Conservation (phyloP, 2,888 invertebrate genomes). For the Margaritifera margaritifera region DNA sequence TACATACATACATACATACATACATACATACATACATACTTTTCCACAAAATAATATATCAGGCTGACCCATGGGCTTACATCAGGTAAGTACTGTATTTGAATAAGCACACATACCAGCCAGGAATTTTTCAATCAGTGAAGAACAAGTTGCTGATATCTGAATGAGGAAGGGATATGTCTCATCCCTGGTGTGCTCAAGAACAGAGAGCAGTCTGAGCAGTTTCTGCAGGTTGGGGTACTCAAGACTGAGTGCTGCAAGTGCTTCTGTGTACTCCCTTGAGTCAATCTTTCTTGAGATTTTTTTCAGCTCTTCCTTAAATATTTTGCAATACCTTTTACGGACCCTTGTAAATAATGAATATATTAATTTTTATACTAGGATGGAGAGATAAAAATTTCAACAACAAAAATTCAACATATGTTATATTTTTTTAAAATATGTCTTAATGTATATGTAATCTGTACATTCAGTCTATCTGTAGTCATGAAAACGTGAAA, state of each 20-base stretch:
- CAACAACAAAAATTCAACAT: too few species aligned
- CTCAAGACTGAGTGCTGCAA: conserved; percentile 28
- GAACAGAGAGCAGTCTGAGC: conserved; percentile 12
- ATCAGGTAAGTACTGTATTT: too few species aligned
- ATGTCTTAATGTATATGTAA: too few species aligned
- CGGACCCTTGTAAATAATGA: conserved; percentile 13
- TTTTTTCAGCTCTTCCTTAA: conserved; percentile 25
- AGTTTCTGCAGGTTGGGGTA: conserved; percentile 36
- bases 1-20: too few species aligned
- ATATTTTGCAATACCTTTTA: conserved; percentile 13
- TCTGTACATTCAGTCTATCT: too few species aligned
- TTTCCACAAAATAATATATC: too few species aligned
- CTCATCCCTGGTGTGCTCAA: conserved; percentile 20
- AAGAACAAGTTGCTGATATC: conserved; percentile 24
- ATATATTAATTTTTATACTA: too few species aligned
- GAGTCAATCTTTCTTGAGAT: conserved; percentile 22
- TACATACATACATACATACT: too few species aligned
- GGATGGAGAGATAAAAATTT: too few species aligned
- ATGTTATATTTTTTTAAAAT: too few species aligned
- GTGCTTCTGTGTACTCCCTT: conserved; percentile 25
- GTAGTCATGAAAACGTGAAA: too few species aligned
- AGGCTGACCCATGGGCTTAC: too few species aligned
- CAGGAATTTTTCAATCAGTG: conserved; percentile 29
- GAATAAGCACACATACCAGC: conserved; percentile 10
- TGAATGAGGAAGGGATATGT: conserved; percentile 36